A percentile compares a stretch with the other conserved stretches of the same genome.
These are phyloP conservation scores for Cinara cedri DNA, from an alignment of 2,888 invertebrate genomes.

Conservation along the genomic window DNA sequence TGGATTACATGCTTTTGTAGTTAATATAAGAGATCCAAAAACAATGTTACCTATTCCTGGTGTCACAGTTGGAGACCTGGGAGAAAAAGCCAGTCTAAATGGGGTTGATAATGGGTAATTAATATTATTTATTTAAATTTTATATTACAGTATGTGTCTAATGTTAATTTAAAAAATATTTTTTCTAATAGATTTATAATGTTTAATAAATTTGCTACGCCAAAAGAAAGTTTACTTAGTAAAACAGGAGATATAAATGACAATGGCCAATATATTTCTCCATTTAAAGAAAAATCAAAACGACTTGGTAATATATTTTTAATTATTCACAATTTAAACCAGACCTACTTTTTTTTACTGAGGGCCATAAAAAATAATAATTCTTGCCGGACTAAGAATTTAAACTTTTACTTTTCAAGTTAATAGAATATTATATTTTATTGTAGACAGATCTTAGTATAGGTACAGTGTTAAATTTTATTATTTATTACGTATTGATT, in stretches of 20 bases:
- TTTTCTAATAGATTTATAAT: slow-evolving; percentile 74
- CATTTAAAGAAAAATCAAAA: slow-evolving; percentile 86
- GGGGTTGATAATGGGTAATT: slow-evolving; percentile 90
- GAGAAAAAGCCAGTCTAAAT: slow-evolving; percentile 88
- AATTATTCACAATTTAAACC: background rate
- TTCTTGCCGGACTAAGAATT: too few relatives aligned
- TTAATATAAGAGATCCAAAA: slow-evolving; percentile 78
- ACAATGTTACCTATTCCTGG: slow-evolving; percentile 78
- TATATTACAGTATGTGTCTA: background rate
- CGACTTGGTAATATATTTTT: slow-evolving; percentile 70
- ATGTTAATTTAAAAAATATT: slow-evolving; percentile 13
- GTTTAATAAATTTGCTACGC: slow-evolving; percentile 87
- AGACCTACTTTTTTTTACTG: background rate
- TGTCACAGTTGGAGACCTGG: slow-evolving; percentile 87
- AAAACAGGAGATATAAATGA: slow-evolving; percentile 87
- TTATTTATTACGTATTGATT: too few relatives aligned
- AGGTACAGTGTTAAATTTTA: too few relatives aligned
- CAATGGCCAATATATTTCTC: slow-evolving; percentile 85
- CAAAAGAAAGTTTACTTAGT: slow-evolving; percentile 82
- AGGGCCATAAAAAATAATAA: background rate
- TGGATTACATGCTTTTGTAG: slow-evolving; percentile 88
- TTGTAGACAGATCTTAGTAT: too few relatives aligned
- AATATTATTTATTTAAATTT: background rate
- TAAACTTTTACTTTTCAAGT: too few relatives aligned
- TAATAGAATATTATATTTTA: too few relatives aligned